Percentiles rank a stretch among this genome's conserved stretches.
Conservation (phyloP, 1,140 invertebrate species). For the Diprion similis region DNA sequence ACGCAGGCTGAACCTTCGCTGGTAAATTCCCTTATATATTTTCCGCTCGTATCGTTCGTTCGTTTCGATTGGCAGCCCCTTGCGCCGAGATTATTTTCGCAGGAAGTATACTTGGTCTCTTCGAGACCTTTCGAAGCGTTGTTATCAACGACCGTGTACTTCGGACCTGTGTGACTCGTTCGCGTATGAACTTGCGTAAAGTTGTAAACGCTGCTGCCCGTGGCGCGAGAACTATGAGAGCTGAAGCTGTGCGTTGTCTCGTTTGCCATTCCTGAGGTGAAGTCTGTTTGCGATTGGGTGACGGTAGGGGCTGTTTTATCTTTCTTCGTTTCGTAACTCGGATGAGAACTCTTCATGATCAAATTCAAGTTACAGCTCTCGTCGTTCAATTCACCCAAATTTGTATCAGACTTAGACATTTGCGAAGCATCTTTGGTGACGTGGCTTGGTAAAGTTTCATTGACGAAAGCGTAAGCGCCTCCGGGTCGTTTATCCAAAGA, state of each 20-base stretch:
- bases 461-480: slow-evolving; percentile 21
- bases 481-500: slow-evolving; percentile 20
- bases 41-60: background rate
- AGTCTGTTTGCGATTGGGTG: background rate
- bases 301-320: background rate
- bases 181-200: background rate
- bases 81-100: background rate
- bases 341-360: slow-evolving; percentile 1
- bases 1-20: background rate
- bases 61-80: background rate
- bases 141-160: slow-evolving; percentile 18
- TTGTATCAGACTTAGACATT: slow-evolving; percentile 12
- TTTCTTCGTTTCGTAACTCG: background rate
- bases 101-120: slow-evolving; percentile 12
- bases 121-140: slow-evolving; percentile 23
- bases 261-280: background rate
- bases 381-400: slow-evolving; percentile 7
- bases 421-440: background rate
- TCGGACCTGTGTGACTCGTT: background rate
- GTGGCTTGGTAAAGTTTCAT: slow-evolving; percentile 20
- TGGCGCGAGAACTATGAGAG: slow-evolving; percentile 29
- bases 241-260: slow-evolving; percentile 34
- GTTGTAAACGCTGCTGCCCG: slow-evolving; percentile 16
- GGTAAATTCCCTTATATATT: background rate
- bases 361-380: background rate